phyloP scores from a whole-genome alignment of 2,797 vertebrate species.

The Trematomus bernacchii region DNA sequence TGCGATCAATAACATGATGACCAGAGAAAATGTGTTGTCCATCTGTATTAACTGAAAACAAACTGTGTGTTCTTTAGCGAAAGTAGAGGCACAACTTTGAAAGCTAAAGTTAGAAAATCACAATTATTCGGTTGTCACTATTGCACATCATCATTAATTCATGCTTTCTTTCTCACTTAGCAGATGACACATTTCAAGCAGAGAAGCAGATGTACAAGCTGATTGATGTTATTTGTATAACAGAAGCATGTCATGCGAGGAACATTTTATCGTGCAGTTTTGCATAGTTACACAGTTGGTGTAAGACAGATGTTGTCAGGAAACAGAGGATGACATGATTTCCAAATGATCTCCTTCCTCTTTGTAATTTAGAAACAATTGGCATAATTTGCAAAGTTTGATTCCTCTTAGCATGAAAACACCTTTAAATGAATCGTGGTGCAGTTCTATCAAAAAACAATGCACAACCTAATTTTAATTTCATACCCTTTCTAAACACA shows the following conservation, averaged over 20 bases:
- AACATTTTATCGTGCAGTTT: conserved; percentile 52
- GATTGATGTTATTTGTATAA: conserved; percentile 72
- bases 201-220: conserved; percentile 70
- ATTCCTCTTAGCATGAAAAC: conserved; percentile 37
- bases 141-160: conserved; percentile 61
- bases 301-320: conserved; percentile 62
- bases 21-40: background rate
- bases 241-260: conserved; percentile 49
- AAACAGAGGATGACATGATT: conserved; percentile 54
- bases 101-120: conserved; percentile 24
- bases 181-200: conserved; percentile 66
- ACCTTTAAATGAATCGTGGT: conserved; percentile 18
- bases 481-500: background rate
- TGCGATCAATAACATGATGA: background rate
- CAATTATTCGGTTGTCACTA: conserved; percentile 33
- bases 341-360: conserved; percentile 48
- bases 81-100: conserved; percentile 16
- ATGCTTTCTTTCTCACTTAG: conserved; percentile 64
- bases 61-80: background rate
- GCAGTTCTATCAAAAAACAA: background rate
- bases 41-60: background rate
- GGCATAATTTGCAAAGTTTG: conserved; percentile 25
- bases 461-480: background rate
- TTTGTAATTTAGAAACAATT: conserved; percentile 41
- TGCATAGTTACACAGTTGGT: conserved; percentile 48